phyloP scores from a whole-genome alignment of 2,113 vertebrate genomes.

The Cariama cristata region DNA sequence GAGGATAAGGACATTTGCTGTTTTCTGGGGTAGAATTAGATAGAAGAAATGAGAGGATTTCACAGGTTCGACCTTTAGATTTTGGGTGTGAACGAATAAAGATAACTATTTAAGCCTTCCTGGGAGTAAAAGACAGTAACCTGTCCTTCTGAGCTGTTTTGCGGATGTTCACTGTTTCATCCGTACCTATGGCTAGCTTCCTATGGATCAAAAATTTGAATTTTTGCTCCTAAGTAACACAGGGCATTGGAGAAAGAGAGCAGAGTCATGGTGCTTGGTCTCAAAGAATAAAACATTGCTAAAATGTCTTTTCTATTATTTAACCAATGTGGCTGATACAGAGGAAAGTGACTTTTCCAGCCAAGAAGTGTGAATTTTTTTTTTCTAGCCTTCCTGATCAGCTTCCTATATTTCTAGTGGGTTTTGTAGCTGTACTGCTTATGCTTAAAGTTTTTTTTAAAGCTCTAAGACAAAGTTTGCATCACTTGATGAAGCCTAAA shows the following conservation, averaged over 20 bases:
- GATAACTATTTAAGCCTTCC: neutral
- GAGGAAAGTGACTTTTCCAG: neutral
- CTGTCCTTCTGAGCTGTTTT: neutral
- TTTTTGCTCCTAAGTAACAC: neutral
- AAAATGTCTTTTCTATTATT: neutral
- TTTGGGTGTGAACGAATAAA: neutral
- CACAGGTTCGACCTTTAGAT: neutral
- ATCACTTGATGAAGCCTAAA: neutral
- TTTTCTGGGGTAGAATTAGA: neutral
- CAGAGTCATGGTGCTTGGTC: neutral
- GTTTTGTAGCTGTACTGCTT: neutral
- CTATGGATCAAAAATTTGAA: neutral
- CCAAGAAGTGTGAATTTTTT: neutral
- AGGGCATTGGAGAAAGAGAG: neutral
- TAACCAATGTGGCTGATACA: neutral
- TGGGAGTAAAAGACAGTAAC: neutral
- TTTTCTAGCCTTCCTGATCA: neutral
- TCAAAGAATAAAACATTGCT: neutral
- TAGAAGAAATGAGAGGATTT: neutral
- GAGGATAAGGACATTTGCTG: neutral
- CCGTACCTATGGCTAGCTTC: neutral
- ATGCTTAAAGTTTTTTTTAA: neutral
- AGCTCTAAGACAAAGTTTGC: neutral
- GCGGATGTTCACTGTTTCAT: neutral
- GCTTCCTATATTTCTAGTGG: neutral